Base-by-base conservation (phyloP, 2,113 vertebrate species). In the Hemibagrus wyckioides region DNA sequence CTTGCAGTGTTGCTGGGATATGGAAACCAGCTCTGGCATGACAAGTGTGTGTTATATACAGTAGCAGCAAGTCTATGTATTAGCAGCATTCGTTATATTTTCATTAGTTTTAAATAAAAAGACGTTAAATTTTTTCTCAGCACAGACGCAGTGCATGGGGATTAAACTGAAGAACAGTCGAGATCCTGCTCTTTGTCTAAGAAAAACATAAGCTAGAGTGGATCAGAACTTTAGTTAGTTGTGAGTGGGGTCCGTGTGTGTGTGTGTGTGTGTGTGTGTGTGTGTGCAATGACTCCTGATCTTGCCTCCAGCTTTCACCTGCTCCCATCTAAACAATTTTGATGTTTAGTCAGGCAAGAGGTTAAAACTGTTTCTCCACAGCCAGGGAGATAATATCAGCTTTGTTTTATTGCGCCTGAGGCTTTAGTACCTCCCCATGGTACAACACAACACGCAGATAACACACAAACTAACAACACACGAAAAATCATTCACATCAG, bases 301-400 rank as follows among this genome's bases (percentile, higher is more conserved):
- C 80, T 77, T 81, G 15, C 87, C 76, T 85, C 59, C 82, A 90
- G 88, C 52, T 87, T 83, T 80, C 90, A 92, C 86, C 90, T 92
- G 85, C 83, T 88, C n/a, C 5, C 9, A 69, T 86, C 76, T 63
- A 71, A 80, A 25, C 41, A 52, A 41, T 65, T 75, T 73, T 80
- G 76, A 88, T 67, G 73, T 84, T 48, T 52, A 75, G n/a, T 50
- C n/a, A 82, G 33, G 80, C 80, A 56, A 85, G 36, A 71, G 65
- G 23, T 82, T 76, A 48, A 48, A 86, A 82, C 80, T 86, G 50
- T 57, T 86, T 69, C 52, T 82, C 54, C 39, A 44, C n/a, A 71
- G 30, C 75, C 23, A 14, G 7, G 21, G 28, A 23, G 50, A 79
- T 69, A 71, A 86, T 67, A 36, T 82, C 79, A n/a, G 50, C 61